Evolutionary conservation across 2,888 invertebrate species (phyloP), one percentile per base, ranked within the genome.

Genomic region (Oligia fasciuncula): DNA sequence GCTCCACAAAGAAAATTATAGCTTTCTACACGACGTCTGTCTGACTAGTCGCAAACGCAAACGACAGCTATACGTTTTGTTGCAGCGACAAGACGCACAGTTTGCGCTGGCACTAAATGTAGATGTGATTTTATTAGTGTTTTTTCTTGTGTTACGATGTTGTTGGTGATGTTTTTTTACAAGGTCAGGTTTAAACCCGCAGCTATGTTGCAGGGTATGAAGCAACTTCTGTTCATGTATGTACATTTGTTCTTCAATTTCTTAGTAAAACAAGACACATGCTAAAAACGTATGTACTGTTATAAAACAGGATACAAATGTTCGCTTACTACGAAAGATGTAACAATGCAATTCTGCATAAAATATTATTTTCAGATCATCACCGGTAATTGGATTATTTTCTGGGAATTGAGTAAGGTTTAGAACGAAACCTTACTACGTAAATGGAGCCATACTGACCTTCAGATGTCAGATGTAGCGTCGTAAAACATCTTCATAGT

Each of bases 381-480:
- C 29, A 62, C 63, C 40, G 62, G 66, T 72, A 76, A 74, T 68
- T 72, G 49, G 75, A 76, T 49, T 74, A 66, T 76, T 75, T 77
- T 74, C 79, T 63, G 46, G 54, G 66, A 63, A 67, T 73, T 51
- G 23, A 72, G 73, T 77, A 69, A 69, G 76, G 73, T 77, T 83
- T 76, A 79, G 79, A 83, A 83, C 70, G 73, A 82, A 83, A 85
- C 51, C 46, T 84, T 77, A 85, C 85, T 80, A 80, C 67, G 77
- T 69, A 79, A 67, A 77, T 83, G 77, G 69, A 78, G 79, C 81
- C 72, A 81, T 62, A 60, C 40, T 70, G 62, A 19, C 63, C 29
- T 40, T 49, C 5, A 69, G 23, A 73, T 17, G 65, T 60, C 51
- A 19, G 63, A 57, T 17, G 8, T 29, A 68, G 49, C 57, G 71